phyloP scores from a whole-genome alignment of 2,113 vertebrate genomes.

The Diadophis punctatus region DNA sequence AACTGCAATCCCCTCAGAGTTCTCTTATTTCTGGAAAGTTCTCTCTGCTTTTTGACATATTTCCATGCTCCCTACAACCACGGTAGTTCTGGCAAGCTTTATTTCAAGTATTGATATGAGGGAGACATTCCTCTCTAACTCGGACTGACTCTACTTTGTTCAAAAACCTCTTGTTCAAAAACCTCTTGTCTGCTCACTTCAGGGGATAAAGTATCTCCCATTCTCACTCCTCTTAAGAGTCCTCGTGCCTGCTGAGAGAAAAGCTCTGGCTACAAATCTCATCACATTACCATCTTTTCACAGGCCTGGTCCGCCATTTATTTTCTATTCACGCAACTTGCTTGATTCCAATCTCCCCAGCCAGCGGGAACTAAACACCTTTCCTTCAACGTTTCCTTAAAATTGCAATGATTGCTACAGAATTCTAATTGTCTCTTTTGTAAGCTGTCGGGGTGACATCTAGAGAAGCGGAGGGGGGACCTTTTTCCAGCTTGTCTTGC shows the following conservation, averaged over 20 bases:
- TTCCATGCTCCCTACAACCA: conserved; percentile 20
- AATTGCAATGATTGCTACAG: conserved; percentile 39
- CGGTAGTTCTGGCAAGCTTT: conserved; percentile 1
- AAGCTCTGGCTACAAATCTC: conserved; percentile 40
- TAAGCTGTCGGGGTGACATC: conserved; percentile 36
- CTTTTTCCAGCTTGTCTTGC: conserved; percentile 27
- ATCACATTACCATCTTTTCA: conserved; percentile 50
- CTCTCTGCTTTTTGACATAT: conserved; percentile 26
- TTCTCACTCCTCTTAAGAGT: conserved; percentile 32
- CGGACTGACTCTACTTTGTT: conserved; percentile 30
- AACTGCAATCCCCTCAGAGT: too few relatives aligned
- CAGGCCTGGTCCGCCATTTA: conserved; percentile 45
- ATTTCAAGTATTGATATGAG: conserved; percentile 34
- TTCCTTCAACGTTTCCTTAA: conserved; percentile 47
- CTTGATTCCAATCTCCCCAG: conserved; percentile 59
- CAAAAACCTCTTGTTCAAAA: conserved; percentile 43
- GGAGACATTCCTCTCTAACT: conserved; percentile 25
- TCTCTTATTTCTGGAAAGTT: not conserved
- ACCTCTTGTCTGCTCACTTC: conserved; percentile 50
- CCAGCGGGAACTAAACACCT: conserved; percentile 60
- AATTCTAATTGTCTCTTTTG: conserved; percentile 30
- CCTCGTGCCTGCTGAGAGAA: conserved; percentile 35
- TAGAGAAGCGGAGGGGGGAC: conserved; percentile 27
- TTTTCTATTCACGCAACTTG: conserved; percentile 58
- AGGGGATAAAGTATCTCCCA: conserved; percentile 49